Evolutionary conservation across 2,797 vertebrate genomes (phyloP).

Genomic region (Pseudochirops corinnae): DNA sequence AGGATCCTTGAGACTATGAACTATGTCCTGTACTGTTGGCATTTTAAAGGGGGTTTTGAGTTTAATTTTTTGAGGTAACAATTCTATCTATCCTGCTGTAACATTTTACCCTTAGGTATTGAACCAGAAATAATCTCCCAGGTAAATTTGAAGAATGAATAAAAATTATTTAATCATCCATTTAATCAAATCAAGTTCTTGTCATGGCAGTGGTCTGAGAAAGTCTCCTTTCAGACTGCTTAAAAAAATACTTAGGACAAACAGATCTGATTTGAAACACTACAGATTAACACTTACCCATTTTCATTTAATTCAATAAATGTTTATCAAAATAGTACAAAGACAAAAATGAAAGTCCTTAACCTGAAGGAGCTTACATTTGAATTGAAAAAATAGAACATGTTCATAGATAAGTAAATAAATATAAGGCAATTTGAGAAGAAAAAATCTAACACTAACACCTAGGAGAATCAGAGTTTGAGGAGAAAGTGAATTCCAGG

Average conservation of each 20-base stretch:
- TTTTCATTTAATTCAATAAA: background rate
- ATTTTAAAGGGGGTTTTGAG: background rate
- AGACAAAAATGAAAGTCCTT: background rate
- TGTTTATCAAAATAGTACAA: background rate
- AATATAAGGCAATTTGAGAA: background rate
- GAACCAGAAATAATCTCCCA: background rate
- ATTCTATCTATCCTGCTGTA: background rate
- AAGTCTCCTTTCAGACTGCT: background rate
- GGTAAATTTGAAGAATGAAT: background rate
- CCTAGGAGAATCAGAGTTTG: background rate
- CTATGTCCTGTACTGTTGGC: background rate
- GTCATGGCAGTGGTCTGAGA: background rate
- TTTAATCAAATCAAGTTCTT: background rate
- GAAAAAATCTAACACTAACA: background rate
- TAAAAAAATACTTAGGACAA: background rate
- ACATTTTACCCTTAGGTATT: background rate
- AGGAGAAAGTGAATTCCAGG: background rate
- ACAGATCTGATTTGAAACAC: background rate
- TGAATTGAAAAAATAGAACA: background rate
- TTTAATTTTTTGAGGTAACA: background rate
- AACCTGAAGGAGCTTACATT: background rate
- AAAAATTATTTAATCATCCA: background rate
- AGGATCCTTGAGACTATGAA: background rate
- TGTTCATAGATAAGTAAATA: background rate
- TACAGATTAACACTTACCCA: background rate